These are phyloP conservation scores for Gasterosteus aculeatus DNA, from an alignment of 2,113 vertebrate genomes.

Conservation along the genomic window DNA sequence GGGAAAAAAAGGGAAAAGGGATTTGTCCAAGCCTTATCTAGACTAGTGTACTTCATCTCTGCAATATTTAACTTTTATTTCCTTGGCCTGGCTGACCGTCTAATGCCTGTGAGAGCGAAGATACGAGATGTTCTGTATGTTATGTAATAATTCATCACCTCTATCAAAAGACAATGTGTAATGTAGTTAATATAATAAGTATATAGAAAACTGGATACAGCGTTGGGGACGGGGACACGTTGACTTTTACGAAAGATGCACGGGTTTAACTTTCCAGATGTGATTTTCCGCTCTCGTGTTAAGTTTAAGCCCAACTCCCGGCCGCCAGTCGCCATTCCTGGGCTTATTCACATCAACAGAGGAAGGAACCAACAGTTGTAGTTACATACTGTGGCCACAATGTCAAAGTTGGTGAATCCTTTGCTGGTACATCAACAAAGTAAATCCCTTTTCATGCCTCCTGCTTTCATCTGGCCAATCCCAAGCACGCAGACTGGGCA, in stretches of 20 bases:
- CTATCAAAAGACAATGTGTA: background rate
- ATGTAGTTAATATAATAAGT: background rate
- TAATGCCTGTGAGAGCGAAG: background rate
- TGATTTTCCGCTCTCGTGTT: background rate
- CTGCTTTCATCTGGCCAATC: background rate
- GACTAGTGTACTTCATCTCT: background rate
- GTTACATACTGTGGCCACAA: background rate
- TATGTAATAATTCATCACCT: background rate
- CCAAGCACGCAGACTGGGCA: background rate
- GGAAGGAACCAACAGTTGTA: background rate
- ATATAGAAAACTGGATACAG: background rate
- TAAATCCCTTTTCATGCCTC: background rate
- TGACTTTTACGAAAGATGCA: background rate
- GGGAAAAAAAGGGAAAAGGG: background rate
- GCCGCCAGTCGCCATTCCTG: too few relatives aligned
- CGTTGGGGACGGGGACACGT: too few relatives aligned
- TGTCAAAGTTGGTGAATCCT: background rate
- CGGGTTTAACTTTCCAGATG: background rate
- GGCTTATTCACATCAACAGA: too few relatives aligned
- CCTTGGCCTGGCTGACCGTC: background rate
- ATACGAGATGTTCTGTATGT: background rate
- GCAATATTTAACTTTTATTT: background rate
- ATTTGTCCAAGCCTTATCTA: conserved; percentile 3
- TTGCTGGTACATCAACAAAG: background rate
- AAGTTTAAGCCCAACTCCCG: too few relatives aligned